Evolutionary conservation across 1,140 invertebrate species (phyloP), one percentile per base, ranked within the genome.

Genomic region (Fopius arisanus): DNA sequence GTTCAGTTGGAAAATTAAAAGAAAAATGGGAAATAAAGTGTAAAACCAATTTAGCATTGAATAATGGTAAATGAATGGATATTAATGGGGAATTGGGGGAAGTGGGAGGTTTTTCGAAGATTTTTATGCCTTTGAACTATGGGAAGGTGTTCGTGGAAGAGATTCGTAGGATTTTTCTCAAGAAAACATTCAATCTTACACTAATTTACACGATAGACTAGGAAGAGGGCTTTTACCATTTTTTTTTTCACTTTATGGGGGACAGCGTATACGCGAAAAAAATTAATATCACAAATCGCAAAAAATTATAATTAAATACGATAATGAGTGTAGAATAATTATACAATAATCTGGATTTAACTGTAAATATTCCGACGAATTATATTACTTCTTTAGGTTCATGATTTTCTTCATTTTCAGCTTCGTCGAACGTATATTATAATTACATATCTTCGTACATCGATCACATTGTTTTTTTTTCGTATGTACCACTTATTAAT

Each of bases 271-370:
- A 43, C 31, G 37, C 51, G 28, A 62, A 72, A 63, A 67, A 83
- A 82, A 78, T 80, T 81, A 84, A 85, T 86, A 87, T 87, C 83
- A 87, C 82, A 87, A 86, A 86, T 82, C 62, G 80, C 78, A 75
- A 77, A 74, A 83, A 86, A 85, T 79, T 76, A 83, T 82, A 82
- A 78, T 77, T 77, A 81, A 59, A 80, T 80, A 82, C 75, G 79
- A 83, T 78, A 78, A 80, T 82, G 66, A 73, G 70, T 84, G 80
- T 80, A 82, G 80, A 80, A 86, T 79, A 85, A 84, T 85, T 82
- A 83, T 83, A 84, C 80, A 82, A 80, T 82, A 78, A 67, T 31
- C 16, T 33, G 16, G 29, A 6, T 73, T 51, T 54, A 67, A 73
- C 43, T 70, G 51, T 62, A 67, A 66, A 6, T 69, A 31, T 14